A percentile compares a stretch with the other conserved stretches of the same genome.
These are phyloP conservation scores for Cataglyphis albicans DNA, from an alignment of 2,888 invertebrate species.

Conservation along the genomic window DNA sequence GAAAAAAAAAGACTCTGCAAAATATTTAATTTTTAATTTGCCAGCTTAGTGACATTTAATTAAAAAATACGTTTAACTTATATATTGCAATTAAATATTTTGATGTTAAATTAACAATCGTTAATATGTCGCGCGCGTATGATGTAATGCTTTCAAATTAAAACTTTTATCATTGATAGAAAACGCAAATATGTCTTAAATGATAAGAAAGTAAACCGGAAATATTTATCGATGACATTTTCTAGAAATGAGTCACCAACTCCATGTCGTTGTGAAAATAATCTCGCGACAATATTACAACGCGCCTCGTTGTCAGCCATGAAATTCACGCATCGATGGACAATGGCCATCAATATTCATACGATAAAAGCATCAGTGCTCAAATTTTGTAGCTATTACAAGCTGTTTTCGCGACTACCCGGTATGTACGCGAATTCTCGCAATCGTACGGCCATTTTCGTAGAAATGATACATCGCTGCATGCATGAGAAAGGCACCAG, in stretches of 20 bases:
- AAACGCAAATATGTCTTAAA: not conserved
- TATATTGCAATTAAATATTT: constrained; percentile 2
- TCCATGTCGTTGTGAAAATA: constrained; percentile 1
- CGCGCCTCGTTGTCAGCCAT: constrained; percentile 20
- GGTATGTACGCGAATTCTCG: constrained; percentile 34
- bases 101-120: not conserved
- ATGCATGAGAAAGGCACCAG: not conserved
- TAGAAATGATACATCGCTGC: constrained; percentile 29
- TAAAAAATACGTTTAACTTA: not conserved
- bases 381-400: constrained; percentile 56
- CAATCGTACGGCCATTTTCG: constrained; percentile 38
- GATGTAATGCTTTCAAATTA: not conserved
- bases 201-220: constrained; percentile 4
- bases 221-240: constrained; percentile 14
- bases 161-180: constrained; percentile 15
- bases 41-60: not conserved
- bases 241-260: constrained; percentile 2
- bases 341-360: constrained; percentile 58
- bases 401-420: constrained; percentile 45
- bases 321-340: constrained; percentile 40
- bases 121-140: not conserved
- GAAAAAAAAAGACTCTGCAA: not conserved
- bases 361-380: constrained; percentile 56
- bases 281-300: constrained; percentile 29
- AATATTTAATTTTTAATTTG: not conserved